Evolutionary conservation across 2,888 invertebrate genomes (phyloP).

Genomic region (Homarus gammarus): DNA sequence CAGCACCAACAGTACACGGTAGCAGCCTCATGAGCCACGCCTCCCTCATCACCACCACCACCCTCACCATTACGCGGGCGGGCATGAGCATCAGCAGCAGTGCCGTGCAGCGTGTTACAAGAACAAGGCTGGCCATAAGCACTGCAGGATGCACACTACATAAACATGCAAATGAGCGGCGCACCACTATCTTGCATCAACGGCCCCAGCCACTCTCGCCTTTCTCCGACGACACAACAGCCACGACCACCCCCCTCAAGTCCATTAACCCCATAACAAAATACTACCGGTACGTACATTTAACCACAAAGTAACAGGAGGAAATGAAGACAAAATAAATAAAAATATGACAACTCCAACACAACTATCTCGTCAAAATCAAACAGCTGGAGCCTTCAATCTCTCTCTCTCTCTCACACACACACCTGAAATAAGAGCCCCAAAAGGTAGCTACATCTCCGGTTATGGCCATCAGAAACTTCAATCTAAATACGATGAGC

Average conservation of each 20-base stretch:
- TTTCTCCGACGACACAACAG: too few species aligned
- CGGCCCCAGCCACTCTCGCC: not conserved
- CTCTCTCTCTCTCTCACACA: not conserved
- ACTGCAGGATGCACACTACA: conserved; percentile 43
- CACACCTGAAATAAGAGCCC: not conserved
- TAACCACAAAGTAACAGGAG: too few species aligned
- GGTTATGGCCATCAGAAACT: too few species aligned
- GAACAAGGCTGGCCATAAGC: conserved; percentile 20
- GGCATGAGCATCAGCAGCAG: not conserved
- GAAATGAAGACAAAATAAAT: too few species aligned
- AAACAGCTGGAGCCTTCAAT: not conserved
- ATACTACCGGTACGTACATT: too few species aligned
- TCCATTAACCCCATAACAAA: not conserved
- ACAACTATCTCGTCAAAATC: too few species aligned
- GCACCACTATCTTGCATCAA: not conserved
- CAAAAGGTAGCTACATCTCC: too few species aligned
- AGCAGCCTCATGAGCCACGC: too few species aligned
- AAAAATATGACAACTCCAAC: too few species aligned
- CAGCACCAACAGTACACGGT: too few species aligned
- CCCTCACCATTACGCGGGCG: not conserved
- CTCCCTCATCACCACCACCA: not conserved
- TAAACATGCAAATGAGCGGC: conserved; percentile 34
- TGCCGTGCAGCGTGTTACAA: conserved; percentile 13
- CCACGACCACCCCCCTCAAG: not conserved
- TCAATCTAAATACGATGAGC: too few species aligned